Percentiles rank a stretch among this genome's conserved stretches.
phyloP scores from a whole-genome alignment of 2,888 invertebrate genomes.

The Podabrus alpinus region DNA sequence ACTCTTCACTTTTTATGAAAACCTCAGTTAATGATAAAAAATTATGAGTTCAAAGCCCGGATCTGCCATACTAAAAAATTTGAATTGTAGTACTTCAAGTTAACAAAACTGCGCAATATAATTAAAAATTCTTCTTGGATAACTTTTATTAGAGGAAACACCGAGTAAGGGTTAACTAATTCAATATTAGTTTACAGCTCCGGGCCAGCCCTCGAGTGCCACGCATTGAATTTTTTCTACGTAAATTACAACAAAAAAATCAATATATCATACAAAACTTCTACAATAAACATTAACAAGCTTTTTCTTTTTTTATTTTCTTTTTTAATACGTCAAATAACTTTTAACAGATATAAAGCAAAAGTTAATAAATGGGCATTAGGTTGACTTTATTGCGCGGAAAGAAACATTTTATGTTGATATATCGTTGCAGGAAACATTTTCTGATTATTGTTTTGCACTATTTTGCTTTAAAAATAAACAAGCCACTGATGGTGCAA shows the following conservation, averaged over 20 bases:
- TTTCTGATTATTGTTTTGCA: not conserved
- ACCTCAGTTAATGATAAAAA: too few relatives aligned
- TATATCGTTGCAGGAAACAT: not conserved
- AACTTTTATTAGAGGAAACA: too few relatives aligned
- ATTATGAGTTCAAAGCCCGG: too few relatives aligned
- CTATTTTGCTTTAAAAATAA: not conserved
- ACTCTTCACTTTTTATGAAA: too few relatives aligned
- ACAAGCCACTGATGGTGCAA: not conserved
- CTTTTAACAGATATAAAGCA: not conserved
- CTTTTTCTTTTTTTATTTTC: not conserved
- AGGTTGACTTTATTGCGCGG: conserved; percentile 2
- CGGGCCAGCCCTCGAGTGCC: not conserved
- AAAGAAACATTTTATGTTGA: conserved; percentile 4
- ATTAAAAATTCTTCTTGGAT: too few relatives aligned
- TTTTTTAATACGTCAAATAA: not conserved
- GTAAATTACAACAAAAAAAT: not conserved
- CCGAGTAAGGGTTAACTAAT: not conserved
- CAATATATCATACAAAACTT: not conserved
- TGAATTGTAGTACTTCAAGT: too few relatives aligned
- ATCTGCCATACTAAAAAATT: too few relatives aligned
- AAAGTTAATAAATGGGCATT: not conserved
- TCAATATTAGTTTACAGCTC: not conserved
- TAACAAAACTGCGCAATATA: too few relatives aligned
- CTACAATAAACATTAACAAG: not conserved
- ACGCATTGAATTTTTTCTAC: not conserved